Percentiles rank a stretch among this genome's conserved stretches.
These are phyloP conservation scores for Coccyzus lansbergi DNA, from an alignment of 2,797 vertebrate genomes.

Conservation along the genomic window DNA sequence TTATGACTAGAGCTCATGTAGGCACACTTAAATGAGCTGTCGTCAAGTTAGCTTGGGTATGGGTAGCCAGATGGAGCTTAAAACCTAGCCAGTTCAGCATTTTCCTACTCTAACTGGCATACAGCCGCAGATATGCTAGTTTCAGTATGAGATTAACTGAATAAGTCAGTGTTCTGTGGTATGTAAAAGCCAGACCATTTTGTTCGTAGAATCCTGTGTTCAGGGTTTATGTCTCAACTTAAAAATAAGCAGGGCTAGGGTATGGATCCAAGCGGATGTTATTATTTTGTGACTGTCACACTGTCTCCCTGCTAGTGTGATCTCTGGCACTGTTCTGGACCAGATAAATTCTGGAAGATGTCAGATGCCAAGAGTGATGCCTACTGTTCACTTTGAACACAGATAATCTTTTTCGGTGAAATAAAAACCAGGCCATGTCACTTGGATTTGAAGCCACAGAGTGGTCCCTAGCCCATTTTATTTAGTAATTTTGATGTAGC, in stretches of 20 bases:
- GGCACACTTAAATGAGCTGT: neutral
- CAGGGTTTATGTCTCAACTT: neutral
- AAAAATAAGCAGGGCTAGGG: neutral
- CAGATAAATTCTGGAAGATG: neutral
- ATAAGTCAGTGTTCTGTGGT: neutral
- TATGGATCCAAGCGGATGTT: neutral
- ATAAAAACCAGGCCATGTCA: neutral
- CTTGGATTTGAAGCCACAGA: neutral
- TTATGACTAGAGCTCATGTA: neutral
- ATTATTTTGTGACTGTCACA: fast-evolving
- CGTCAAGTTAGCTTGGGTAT: neutral
- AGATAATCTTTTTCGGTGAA: neutral
- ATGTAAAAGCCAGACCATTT: neutral
- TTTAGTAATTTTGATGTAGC: neutral
- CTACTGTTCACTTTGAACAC: neutral
- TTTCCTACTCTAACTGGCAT: neutral
- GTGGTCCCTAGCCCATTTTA: neutral
- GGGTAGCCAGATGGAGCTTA: neutral
- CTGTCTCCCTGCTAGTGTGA: neutral
- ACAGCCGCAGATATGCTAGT: neutral
- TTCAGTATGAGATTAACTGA: neutral
- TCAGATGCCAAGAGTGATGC: neutral
- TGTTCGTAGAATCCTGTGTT: neutral
- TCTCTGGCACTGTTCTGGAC: neutral
- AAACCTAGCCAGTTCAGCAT: neutral